Conservation (phyloP, 2,888 invertebrate genomes). For the Caenorhabditis drosophilae region DNA sequence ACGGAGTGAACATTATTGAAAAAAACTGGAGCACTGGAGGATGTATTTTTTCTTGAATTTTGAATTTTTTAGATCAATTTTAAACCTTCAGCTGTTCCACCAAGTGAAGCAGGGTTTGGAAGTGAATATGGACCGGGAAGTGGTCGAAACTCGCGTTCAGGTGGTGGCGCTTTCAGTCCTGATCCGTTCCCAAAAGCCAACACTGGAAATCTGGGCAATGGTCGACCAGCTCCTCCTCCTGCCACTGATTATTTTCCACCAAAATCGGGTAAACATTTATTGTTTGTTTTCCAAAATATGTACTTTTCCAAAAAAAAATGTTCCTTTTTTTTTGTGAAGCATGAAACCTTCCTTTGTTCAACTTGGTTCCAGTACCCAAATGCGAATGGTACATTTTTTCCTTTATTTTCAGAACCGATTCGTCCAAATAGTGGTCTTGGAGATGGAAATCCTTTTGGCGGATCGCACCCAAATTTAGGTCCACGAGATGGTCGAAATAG, state of each 20-base stretch:
- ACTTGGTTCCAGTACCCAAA: too few relatives aligned
- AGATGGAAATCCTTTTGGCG: conserved; percentile 37
- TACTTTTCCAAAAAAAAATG: too few relatives aligned
- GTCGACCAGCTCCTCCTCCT: conserved; percentile 14
- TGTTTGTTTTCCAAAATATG: too few relatives aligned
- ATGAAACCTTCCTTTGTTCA: conserved; percentile 1
- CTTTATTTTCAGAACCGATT: conserved; percentile 17
- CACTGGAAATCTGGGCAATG: conserved; percentile 12
- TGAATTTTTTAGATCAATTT: neutral
- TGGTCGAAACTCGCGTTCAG: conserved; percentile 50
- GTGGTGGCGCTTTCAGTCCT: conserved; percentile 34
- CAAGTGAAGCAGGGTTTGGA: conserved; percentile 43
- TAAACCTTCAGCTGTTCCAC: conserved; percentile 34
- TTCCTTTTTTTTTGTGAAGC: conserved; percentile 7
- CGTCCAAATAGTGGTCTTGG: conserved; percentile 26
- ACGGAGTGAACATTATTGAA: conserved; percentile 61
- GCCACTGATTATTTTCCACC: conserved; percentile 14
- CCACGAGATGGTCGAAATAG: conserved; percentile 45
- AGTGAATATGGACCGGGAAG: conserved; percentile 54
- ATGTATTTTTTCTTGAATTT: conserved; percentile 26
- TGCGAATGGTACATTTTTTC: conserved; percentile 10
- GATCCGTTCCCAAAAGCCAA: conserved; percentile 31
- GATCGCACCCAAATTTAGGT: conserved; percentile 27
- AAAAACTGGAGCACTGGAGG: conserved; percentile 63
- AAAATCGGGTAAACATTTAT: conserved; percentile 23